Percentiles rank a stretch among this genome's conserved stretches.
Conservation (phyloP, 1,140 invertebrate genomes). For the Onthophagus taurus region DNA sequence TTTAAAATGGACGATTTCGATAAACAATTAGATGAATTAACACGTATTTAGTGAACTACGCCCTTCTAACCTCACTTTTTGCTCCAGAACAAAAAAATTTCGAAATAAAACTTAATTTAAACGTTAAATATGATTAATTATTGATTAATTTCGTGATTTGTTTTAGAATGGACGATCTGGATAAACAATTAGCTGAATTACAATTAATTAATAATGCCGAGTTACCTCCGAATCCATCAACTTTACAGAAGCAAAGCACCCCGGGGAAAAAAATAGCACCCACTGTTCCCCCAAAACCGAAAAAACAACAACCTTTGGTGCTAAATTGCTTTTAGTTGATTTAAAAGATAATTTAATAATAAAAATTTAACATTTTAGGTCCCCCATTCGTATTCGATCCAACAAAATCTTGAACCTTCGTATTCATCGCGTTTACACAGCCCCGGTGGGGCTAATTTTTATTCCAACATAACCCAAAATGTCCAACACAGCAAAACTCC, state of each 20-base stretch:
- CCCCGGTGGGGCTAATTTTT: constrained; percentile 19
- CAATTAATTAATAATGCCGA: constrained; percentile 45
- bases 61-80: too few species aligned
- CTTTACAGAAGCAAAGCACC: constrained; percentile 33
- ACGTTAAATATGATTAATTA: background rate
- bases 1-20: too few species aligned
- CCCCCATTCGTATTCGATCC: constrained; percentile 35
- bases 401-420: constrained; percentile 36
- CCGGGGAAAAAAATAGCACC: constrained; percentile 58
- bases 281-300: constrained; percentile 69
- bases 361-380: too few species aligned
- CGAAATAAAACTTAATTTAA: too few species aligned
- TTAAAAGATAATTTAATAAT: too few species aligned
- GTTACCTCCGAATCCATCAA: constrained; percentile 41
- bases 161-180: constrained; percentile 43
- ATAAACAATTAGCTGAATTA: constrained; percentile 47
- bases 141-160: background rate
- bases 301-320: constrained; percentile 61
- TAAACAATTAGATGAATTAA: too few species aligned
- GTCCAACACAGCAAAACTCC: constrained; percentile 3
- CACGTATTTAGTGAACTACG: too few species aligned
- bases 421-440: constrained; percentile 38
- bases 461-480: constrained; percentile 14
- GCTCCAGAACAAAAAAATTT: too few species aligned
- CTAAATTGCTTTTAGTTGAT: constrained; percentile 5